phyloP scores from a whole-genome alignment of 2,113 vertebrate species.

The Leptobrachium ailaonicum region DNA sequence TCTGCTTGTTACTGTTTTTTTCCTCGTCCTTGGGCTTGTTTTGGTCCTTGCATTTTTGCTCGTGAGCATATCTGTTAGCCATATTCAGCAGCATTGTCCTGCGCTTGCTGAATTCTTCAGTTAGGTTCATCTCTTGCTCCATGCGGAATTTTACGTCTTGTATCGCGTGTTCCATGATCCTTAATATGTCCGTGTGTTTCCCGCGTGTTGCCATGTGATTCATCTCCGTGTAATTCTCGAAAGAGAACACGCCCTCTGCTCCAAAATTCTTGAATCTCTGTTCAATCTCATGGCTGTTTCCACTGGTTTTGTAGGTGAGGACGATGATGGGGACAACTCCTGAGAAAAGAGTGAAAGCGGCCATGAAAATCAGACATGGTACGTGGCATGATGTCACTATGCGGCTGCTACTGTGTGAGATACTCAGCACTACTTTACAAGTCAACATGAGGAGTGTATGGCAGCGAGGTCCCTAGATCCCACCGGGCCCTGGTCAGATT shows the following conservation, averaged over 20 bases:
- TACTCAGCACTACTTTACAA: too few species aligned
- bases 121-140: neutral
- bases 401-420: too few species aligned
- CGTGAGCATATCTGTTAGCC: neutral
- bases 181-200: neutral
- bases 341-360: neutral
- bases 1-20: too few species aligned
- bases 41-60: too few species aligned
- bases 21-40: too few species aligned
- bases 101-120: neutral
- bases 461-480: too few species aligned
- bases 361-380: too few species aligned
- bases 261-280: neutral
- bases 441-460: too few species aligned
- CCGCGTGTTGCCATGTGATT: neutral
- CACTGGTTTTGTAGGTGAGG: constrained; percentile 5
- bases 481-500: too few species aligned
- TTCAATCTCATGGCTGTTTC: neutral
- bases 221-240: constrained; percentile 16
- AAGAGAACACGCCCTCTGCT: neutral
- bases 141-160: neutral
- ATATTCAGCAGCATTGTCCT: constrained; percentile 16
- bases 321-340: constrained; percentile 5
- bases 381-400: too few species aligned
- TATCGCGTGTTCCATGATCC: neutral